Percentiles rank a stretch among this genome's conserved stretches.
These are phyloP conservation scores for Turritopsis dohrnii DNA, from an alignment of 30 jellyfish, hydroid and myxozoan species.

Conservation along the genomic window DNA sequence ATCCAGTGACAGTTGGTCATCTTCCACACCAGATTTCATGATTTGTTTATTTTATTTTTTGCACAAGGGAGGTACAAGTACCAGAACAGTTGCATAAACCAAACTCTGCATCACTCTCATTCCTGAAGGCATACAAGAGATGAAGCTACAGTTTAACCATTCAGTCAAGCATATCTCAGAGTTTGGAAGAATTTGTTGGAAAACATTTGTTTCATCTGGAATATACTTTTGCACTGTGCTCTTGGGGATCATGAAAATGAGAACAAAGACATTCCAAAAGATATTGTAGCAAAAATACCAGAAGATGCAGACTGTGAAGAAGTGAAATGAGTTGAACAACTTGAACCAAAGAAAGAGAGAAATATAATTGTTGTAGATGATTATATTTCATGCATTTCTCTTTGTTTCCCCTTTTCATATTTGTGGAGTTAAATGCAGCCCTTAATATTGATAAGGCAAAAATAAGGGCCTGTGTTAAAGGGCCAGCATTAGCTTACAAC, in stretches of 20 bases:
- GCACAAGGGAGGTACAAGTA: conserved; percentile 1
- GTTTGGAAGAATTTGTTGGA: conserved; percentile 4
- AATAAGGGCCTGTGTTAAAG: no score
- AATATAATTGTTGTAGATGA: neutral
- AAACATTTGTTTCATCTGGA: conserved; percentile 2
- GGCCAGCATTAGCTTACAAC: neutral
- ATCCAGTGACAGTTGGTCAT: no score
- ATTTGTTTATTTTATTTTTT: no score
- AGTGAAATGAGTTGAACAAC: neutral
- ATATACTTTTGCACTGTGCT: neutral
- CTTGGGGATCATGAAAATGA: neutral
- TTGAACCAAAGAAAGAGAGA: neutral
- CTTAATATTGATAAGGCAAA: neutral
- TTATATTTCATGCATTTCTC: neutral
- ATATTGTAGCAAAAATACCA: neutral
- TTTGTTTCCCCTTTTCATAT: neutral
- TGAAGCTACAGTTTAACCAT: neutral
- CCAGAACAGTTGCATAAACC: conserved; percentile 5
- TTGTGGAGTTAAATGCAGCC: conserved; percentile 4
- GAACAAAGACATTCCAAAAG: conserved; percentile 2
- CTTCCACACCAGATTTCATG: no score
- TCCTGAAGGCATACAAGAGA: conserved; percentile 2
- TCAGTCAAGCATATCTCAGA: neutral
- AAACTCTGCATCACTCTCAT: neutral
- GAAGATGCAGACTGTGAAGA: neutral